Evolutionary conservation across 2,888 invertebrate species (phyloP).

Genomic region (Pimpla rufipes): DNA sequence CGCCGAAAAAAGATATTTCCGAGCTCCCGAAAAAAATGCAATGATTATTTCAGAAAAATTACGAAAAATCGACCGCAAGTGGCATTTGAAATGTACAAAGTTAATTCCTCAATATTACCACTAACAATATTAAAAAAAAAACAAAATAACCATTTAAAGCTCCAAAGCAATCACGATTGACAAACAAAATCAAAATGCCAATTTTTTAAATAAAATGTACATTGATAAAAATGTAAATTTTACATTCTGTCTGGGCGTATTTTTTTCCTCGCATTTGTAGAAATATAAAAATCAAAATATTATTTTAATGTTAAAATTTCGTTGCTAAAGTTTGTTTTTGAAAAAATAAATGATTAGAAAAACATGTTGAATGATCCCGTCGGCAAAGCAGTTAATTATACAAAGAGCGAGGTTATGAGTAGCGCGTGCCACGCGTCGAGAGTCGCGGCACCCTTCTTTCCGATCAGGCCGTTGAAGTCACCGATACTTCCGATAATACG

Average conservation of each 20-base stretch:
- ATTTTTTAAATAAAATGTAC: no score
- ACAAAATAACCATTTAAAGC: not conserved
- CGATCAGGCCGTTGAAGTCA: slow-evolving; percentile 85
- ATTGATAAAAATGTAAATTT: no score
- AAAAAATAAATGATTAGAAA: not conserved
- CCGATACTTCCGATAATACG: slow-evolving; percentile 85
- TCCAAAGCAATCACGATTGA: not conserved
- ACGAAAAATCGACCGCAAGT: not conserved
- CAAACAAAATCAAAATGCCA: no score
- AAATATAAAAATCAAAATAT: not conserved
- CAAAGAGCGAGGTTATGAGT: not conserved
- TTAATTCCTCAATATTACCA: not conserved
- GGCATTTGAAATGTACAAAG: not conserved
- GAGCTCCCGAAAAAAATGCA: not conserved
- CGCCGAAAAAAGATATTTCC: not conserved
- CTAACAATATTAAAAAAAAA: not conserved
- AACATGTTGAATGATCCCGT: not conserved
- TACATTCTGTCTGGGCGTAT: no score
- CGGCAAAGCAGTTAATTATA: not conserved
- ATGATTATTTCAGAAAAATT: not conserved
- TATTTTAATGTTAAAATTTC: no score
- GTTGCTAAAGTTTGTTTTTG: no score
- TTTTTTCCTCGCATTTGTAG: no score
- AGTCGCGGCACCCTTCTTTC: slow-evolving; percentile 78
- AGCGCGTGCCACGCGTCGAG: slow-evolving; percentile 17